These are phyloP conservation scores for Artibeus jamaicensis DNA, from an alignment of 2,797 vertebrate genomes.

Conservation along the genomic window DNA sequence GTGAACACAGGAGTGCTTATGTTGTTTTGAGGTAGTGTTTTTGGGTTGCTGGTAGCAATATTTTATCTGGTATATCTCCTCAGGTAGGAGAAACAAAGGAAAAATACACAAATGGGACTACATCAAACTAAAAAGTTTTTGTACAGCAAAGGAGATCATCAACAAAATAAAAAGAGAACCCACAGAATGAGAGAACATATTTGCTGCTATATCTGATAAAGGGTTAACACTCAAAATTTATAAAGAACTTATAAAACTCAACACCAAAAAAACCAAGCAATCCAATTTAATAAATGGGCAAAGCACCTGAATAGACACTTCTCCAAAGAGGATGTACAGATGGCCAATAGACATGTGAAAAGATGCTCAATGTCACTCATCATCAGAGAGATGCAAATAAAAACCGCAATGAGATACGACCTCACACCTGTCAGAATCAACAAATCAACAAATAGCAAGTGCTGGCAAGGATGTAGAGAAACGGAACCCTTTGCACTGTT, in stretches of 20 bases:
- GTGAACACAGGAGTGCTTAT: background rate
- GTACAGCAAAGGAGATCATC: background rate
- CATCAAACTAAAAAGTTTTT: background rate
- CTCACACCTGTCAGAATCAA: background rate
- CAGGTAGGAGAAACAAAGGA: background rate
- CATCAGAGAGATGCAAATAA: background rate
- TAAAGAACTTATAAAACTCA: background rate
- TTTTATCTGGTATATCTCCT: background rate
- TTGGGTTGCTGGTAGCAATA: background rate
- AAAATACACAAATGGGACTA: background rate
- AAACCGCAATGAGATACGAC: background rate
- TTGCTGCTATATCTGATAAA: background rate
- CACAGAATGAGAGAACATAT: background rate
- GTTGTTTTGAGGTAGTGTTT: background rate
- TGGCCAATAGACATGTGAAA: background rate
- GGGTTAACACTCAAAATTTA: background rate
- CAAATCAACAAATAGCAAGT: background rate
- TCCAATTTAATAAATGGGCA: background rate
- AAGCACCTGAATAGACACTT: background rate
- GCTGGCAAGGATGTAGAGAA: background rate
- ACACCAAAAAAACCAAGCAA: background rate
- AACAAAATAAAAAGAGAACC: background rate
- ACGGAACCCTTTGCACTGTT: background rate
- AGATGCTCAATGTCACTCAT: background rate
- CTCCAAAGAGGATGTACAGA: background rate